A percentile compares a stretch with the other conserved stretches of the same genome.
Evolutionary conservation across 2,888 invertebrate species (phyloP).

Genomic region (Cyrtodaria siliqua): DNA sequence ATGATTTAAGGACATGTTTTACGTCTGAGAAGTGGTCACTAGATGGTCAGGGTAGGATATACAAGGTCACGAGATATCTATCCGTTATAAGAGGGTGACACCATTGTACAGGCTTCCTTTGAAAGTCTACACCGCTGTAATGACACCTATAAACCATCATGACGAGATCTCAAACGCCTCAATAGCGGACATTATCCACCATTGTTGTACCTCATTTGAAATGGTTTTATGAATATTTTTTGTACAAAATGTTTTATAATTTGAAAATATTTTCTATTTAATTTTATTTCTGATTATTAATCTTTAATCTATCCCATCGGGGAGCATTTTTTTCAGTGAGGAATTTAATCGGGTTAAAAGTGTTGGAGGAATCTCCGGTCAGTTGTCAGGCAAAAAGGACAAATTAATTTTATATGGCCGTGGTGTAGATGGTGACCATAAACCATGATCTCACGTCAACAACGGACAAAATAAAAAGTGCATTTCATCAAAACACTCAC

Average conservation of each 20-base stretch:
- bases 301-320: conserved; percentile 1
- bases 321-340: conserved; percentile 3
- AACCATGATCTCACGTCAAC: conserved; percentile 18
- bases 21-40: neutral
- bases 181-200: conserved; percentile 18
- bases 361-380: conserved; percentile 38
- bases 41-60: conserved; percentile 6
- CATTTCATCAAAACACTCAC: conserved; percentile 17
- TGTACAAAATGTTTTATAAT: conserved; percentile 43
- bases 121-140: conserved; percentile 24
- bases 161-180: no score
- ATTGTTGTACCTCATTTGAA: conserved; percentile 23
- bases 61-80: conserved; percentile 1
- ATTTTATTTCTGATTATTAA: conserved; percentile 43
- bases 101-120: conserved; percentile 40
- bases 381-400: conserved; percentile 20
- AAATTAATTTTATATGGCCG: conserved; percentile 36
- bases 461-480: conserved; percentile 35
- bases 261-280: conserved; percentile 52
- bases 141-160: no score
- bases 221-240: conserved; percentile 34
- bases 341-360: conserved; percentile 21
- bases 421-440: conserved; percentile 31
- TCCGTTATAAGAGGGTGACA: conserved; percentile 20
- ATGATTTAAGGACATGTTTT: neutral